Evolutionary conservation across 2,888 invertebrate genomes (phyloP).

Genomic region (Protophormia terraenovae): DNA sequence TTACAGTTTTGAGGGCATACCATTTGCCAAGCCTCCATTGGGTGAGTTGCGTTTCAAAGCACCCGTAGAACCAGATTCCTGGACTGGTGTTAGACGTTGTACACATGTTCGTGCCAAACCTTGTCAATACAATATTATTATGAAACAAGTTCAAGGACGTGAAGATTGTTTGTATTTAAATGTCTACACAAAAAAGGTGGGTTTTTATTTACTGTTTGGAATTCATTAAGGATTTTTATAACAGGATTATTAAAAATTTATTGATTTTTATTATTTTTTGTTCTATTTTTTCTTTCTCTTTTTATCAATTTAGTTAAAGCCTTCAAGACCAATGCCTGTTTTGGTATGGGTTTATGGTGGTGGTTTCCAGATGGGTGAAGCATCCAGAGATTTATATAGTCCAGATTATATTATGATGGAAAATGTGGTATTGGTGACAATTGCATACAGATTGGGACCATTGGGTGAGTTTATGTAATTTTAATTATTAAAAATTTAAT

Average conservation of each 20-base stretch:
- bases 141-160: conserved; percentile 80
- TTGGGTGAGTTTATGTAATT: conserved; percentile 74
- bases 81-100: conserved; percentile 81
- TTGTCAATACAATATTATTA: conserved; percentile 78
- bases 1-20: conserved; percentile 80
- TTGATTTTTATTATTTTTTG: not conserved
- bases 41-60: conserved; percentile 80
- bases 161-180: conserved; percentile 83
- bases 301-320: conserved; percentile 73
- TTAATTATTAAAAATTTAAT: not conserved
- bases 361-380: conserved; percentile 82
- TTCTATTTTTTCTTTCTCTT: not conserved
- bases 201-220: conserved; percentile 30
- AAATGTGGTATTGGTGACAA: conserved; percentile 81
- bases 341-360: conserved; percentile 83
- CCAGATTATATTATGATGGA: conserved; percentile 82
- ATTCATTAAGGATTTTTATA: not conserved
- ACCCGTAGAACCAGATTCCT: conserved; percentile 80
- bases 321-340: conserved; percentile 77
- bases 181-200: conserved; percentile 80
- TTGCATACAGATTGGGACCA: conserved; percentile 82
- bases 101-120: conserved; percentile 78
- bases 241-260: not conserved
- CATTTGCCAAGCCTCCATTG: conserved; percentile 80
- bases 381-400: conserved; percentile 80